Percentiles rank a stretch among this genome's conserved stretches.
phyloP scores from a whole-genome alignment of 2,888 invertebrate species.

The Rhaphigaster nebulosa region DNA sequence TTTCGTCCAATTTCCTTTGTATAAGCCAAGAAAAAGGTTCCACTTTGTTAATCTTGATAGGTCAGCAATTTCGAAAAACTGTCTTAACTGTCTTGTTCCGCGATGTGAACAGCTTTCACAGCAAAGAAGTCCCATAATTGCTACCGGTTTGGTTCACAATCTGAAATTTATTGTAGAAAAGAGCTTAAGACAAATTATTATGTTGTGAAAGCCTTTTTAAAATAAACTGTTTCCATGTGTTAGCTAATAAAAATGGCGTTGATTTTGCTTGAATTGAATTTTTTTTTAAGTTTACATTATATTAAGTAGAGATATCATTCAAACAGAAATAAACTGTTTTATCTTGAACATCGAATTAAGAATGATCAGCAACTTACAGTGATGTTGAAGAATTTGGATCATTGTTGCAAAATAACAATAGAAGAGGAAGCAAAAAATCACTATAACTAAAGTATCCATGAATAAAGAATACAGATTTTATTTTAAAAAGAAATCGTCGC shows the following conservation, averaged over 20 bases:
- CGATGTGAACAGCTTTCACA: conserved; percentile 8
- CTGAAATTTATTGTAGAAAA: background rate
- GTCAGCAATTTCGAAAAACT: background rate
- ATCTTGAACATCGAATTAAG: too few relatives aligned
- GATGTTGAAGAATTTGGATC: too few relatives aligned
- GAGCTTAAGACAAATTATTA: background rate
- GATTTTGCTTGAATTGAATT: background rate
- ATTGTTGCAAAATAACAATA: too few relatives aligned
- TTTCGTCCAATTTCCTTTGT: background rate
- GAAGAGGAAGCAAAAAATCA: too few relatives aligned
- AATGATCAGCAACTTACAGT: too few relatives aligned
- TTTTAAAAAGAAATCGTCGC: too few relatives aligned
- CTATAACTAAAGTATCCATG: too few relatives aligned
- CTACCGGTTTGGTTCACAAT: background rate
- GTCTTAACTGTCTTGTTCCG: conserved; percentile 8
- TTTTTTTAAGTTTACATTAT: too few relatives aligned
- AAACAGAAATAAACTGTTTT: too few relatives aligned
- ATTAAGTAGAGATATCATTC: too few relatives aligned
- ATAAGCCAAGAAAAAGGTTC: background rate
- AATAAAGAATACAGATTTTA: too few relatives aligned
- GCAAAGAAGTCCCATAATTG: background rate
- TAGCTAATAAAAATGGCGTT: background rate
- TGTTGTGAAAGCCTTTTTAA: background rate
- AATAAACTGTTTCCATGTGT: background rate
- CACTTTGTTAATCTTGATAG: background rate